Evolutionary conservation across 2,797 vertebrate genomes (phyloP), one percentile per base, ranked within the genome.

Genomic region (Heterohyrax brucei): DNA sequence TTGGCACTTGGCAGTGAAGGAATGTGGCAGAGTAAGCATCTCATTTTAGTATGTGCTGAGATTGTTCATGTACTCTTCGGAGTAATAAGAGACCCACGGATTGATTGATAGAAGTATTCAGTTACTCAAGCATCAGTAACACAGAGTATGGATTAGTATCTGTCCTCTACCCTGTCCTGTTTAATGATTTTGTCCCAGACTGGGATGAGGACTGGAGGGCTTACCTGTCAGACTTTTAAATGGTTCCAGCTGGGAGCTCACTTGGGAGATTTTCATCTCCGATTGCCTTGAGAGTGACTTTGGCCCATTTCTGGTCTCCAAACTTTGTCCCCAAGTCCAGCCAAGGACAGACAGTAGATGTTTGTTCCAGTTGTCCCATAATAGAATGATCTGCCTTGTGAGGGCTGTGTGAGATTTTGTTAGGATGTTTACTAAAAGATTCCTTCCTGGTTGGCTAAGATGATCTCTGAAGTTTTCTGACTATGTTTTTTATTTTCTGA

Each of bases 11-110:
- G 80, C 80, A 77, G 92, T 72, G 12, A 9, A 50, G 75, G 48
- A 84, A 88, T n/a, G 82, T 50, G 21, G 64, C 1, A 91, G 85
- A 94, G 48, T 7, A 3, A 3, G 48, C 82, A 76, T 84, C 87
- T 96, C 76, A 70, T 83, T 91, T 95, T 66, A 78, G 88, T 72
- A 93, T 93, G 56, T 22, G 46, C 77, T 83, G 82, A 88, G 94
- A 95, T 87, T 72, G 92, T 73, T 89, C 88, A 33, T 53, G n/a
- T 80, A 28, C 79, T 50, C 46, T 50, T 94, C 64, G 44, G 1
- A 93, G 33, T 92, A 96, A 59, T 89, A 76, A 94, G 90, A 95
- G 75, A 87, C 73, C 87, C 72, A 64, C 62, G 66, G 92, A 95
- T 86, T 92, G 50, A 82, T 5, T 92, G 92, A 83, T 93, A 91